A percentile compares a stretch with the other conserved stretches of the same genome.
Evolutionary conservation across 1,140 invertebrate species (phyloP).

Genomic region (Drosophila fuyamai): DNA sequence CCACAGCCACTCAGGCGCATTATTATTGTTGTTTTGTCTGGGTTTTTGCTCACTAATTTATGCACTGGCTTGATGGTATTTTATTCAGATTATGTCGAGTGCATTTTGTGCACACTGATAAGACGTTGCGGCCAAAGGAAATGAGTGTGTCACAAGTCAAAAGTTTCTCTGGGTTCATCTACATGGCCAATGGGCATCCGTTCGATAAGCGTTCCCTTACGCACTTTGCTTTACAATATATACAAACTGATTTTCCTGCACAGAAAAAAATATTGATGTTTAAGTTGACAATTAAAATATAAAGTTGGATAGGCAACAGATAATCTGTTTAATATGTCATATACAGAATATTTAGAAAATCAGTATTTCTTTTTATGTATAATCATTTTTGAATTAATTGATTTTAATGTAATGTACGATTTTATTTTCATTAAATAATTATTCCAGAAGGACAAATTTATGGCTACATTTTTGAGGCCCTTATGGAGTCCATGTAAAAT

Average conservation of each 20-base stretch:
- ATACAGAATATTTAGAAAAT: neutral
- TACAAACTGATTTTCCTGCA: conserved; percentile 22
- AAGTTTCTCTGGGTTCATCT: conserved; percentile 26
- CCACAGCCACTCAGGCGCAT: conserved; percentile 52
- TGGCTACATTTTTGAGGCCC: neutral
- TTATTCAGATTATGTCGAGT: conserved; percentile 29
- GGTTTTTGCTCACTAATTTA: conserved; percentile 35
- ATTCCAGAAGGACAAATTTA: neutral
- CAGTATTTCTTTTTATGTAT: neutral
- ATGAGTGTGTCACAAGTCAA: conserved; percentile 47
- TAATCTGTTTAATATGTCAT: no score
- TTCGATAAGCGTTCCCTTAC: conserved; percentile 23
- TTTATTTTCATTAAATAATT: no score
- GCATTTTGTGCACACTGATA: conserved; percentile 53
- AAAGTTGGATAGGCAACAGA: no score
- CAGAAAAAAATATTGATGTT: conserved; percentile 1
- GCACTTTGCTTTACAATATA: conserved; percentile 15
- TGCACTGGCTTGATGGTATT: conserved; percentile 7
- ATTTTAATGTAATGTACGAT: no score
- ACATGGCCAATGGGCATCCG: conserved; percentile 43
- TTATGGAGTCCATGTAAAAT: no score
- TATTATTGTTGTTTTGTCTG: conserved; percentile 31
- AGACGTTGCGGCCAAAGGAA: conserved; percentile 30
- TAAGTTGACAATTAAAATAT: no score
- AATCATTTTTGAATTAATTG: no score